These are phyloP conservation scores for Sarcophaga rosellei DNA, from an alignment of 2,888 invertebrate genomes.

Conservation along the genomic window DNA sequence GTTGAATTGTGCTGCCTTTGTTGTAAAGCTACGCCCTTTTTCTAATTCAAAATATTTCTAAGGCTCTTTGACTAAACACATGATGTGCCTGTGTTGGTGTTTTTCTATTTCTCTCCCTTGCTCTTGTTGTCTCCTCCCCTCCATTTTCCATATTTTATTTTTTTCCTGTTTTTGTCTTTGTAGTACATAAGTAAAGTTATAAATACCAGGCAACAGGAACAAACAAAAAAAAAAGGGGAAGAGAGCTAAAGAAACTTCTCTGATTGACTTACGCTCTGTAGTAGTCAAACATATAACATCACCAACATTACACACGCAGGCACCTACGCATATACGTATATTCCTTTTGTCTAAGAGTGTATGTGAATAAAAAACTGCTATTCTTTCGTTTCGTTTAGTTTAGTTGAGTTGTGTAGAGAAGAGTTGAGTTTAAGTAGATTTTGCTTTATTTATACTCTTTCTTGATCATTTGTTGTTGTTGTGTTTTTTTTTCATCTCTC, in stretches of 20 bases:
- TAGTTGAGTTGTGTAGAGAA: constrained; percentile 25
- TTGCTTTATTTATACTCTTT: constrained; percentile 65
- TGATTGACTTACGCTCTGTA: constrained; percentile 50
- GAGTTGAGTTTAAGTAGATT: constrained; percentile 37
- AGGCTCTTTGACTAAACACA: constrained; percentile 16
- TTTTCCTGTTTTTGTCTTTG: background rate
- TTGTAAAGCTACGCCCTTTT: constrained; percentile 63
- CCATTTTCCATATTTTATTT: too few species aligned
- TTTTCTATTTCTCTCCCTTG: too few species aligned
- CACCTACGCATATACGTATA: background rate
- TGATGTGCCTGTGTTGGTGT: too few species aligned
- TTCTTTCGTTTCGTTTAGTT: background rate
- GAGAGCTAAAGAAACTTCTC: constrained; percentile 37
- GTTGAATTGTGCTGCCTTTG: background rate
- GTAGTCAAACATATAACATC: background rate
- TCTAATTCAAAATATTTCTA: constrained; percentile 45
- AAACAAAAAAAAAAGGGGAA: constrained; percentile 11
- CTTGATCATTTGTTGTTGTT: constrained; percentile 21
- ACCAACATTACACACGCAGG: background rate
- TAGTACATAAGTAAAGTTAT: background rate
- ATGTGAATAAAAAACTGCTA: background rate
- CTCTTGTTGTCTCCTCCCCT: too few species aligned
- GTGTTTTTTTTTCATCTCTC: background rate
- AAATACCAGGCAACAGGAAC: background rate
- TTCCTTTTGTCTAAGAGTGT: background rate